Percentiles rank a stretch among this genome's conserved stretches.
Conservation (phyloP, 53 echinoderm and acorn worm genomes). For the Temnopleurus reevesii region DNA sequence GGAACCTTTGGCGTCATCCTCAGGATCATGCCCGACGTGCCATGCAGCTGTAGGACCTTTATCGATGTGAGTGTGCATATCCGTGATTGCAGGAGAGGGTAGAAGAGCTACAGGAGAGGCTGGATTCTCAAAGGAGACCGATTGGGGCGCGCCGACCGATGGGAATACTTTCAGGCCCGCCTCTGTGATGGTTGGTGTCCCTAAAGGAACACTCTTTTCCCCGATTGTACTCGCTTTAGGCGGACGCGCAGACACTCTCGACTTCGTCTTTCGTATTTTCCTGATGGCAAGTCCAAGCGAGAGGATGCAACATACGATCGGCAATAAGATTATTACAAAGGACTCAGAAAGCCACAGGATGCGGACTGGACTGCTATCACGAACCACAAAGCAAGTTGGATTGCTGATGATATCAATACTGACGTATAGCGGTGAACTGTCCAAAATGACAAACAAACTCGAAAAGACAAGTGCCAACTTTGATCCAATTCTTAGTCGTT, state of each 20-base stretch:
- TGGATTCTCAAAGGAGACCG: neutral
- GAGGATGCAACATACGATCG: neutral
- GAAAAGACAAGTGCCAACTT: neutral
- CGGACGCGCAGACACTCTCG: neutral
- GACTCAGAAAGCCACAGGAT: neutral
- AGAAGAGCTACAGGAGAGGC: too few relatives aligned
- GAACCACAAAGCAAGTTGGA: conserved; percentile 1
- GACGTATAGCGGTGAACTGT: neutral
- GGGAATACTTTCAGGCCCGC: neutral
- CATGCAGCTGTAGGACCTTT: neutral
- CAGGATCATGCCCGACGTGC: neutral
- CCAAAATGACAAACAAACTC: neutral
- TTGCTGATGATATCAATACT: neutral
- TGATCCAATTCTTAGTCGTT: neutral
- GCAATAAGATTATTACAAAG: neutral
- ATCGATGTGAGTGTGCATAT: neutral
- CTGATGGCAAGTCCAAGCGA: neutral
- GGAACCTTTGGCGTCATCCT: neutral
- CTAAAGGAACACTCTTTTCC: neutral
- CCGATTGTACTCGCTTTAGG: neutral
- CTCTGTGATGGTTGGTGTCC: too few relatives aligned
- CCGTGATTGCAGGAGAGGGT: neutral
- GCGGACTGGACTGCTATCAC: neutral
- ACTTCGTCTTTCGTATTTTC: neutral
- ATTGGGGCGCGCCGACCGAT: neutral